Base-by-base conservation (phyloP, 1,140 invertebrate species). In the Penaeus vannamei region DNA sequence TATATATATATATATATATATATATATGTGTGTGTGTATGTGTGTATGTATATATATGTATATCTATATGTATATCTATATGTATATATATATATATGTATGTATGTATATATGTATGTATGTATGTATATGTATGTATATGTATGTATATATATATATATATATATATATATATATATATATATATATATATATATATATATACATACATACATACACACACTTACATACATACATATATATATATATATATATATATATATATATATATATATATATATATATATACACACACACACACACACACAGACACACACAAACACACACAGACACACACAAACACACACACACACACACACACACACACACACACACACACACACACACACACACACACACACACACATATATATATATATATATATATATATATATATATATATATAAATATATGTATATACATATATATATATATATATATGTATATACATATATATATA, bases 251-350 rank as follows among this genome's bases (percentile, higher is more conserved):
- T 72, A n/a, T 72, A n/a, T n/a, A n/a, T 72, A n/a, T 72, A n/a
- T 72, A n/a, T 72, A n/a, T 72, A n/a, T 72, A 14, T 72, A n/a
- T 72, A 69, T 69, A 69, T 69, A 69, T 69, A 69, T 69, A 69
- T 69, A 69, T 69, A 69, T 69, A 69, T 69, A 69, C 29, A 69
- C 0, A 69, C 20, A 69, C 20, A 22, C 20, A 69, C 20, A 22
- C 20, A 8, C 20, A 69, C 20, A 69, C 20, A 69, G 12, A 69
- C 29, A 69, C 20, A 69, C 20, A 69, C 20, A 69, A 17, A 69
- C 20, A 69, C 20, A 69, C 20, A 69, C 20, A 69, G 12, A 69
- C 20, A 69, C 20, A 69, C 20, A 69, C 20, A 69, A 17, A 69
- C 20, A 69, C 20, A 69, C 20, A 69, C 20, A 69, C 20, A 69